phyloP scores from a whole-genome alignment of 2,113 vertebrate genomes.

The Thalassarche chlororhynchos region DNA sequence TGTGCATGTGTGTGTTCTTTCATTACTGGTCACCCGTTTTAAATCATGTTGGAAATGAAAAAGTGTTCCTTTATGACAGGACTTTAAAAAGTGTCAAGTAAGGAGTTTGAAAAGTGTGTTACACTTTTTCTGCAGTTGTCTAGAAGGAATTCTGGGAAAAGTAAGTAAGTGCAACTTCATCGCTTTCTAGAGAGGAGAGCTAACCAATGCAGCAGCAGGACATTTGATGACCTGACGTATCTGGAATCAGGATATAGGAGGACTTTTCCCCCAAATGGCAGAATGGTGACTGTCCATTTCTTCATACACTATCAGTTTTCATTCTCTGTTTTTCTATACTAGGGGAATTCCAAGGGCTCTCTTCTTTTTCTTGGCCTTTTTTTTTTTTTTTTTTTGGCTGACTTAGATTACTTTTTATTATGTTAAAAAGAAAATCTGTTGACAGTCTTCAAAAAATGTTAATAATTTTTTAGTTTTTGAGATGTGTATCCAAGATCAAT shows the following conservation, averaged over 20 bases:
- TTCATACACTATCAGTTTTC: neutral
- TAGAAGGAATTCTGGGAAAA: neutral
- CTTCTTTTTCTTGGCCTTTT: no score
- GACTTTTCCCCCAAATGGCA: neutral
- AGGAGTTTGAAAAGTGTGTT: neutral
- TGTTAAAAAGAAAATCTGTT: neutral
- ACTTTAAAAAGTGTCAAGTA: neutral
- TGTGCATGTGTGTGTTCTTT: neutral
- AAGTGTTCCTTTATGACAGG: neutral
- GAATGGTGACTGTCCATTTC: neutral
- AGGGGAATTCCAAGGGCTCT: neutral
- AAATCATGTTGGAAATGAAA: neutral
- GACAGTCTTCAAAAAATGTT: neutral
- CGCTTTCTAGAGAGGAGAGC: neutral
- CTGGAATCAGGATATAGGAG: neutral
- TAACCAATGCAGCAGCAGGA: neutral
- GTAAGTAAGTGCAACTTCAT: neutral
- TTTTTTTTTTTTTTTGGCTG: neutral
- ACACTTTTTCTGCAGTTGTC: neutral
- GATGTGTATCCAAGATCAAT: neutral
- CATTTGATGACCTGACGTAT: rapidly evolving
- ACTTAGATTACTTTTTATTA: neutral
- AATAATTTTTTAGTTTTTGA: neutral
- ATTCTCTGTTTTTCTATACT: neutral
- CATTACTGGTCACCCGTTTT: neutral